phyloP scores from a whole-genome alignment of 2,797 vertebrate species.

The Carapus acus region DNA sequence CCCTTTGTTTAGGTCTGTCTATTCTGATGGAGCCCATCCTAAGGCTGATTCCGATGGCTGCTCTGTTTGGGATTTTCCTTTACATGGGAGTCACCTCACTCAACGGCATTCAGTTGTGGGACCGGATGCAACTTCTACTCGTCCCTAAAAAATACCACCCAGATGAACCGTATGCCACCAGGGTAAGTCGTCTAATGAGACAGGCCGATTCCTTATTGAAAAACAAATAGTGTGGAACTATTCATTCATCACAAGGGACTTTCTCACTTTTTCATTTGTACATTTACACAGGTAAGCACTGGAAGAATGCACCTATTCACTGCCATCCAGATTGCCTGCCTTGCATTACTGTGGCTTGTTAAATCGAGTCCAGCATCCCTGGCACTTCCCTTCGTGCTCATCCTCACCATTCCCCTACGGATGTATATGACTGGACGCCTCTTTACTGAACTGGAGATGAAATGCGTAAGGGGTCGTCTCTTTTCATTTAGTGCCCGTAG shows the following conservation, averaged over 20 bases:
- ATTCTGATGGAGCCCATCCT: constrained; percentile 93
- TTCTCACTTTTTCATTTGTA: constrained; percentile 16
- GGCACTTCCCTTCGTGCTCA: constrained; percentile 89
- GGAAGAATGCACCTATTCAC: constrained; percentile 95
- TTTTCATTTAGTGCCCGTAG: neutral
- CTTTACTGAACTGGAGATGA: constrained; percentile 84
- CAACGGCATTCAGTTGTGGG: constrained; percentile 91
- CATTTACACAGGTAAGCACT: constrained; percentile 83
- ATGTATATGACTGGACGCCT: constrained; percentile 79
- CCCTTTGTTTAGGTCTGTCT: constrained; percentile 77
- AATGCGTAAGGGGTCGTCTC: constrained; percentile 77
- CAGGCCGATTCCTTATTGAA: neutral
- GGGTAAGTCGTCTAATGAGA: constrained; percentile 63
- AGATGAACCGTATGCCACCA: constrained; percentile 76
- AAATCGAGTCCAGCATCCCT: constrained; percentile 81
- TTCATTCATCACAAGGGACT: too few species aligned
- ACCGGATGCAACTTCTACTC: constrained; percentile 85
- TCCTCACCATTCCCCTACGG: constrained; percentile 92
- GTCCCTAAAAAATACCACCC: constrained; percentile 94
- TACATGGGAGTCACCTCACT: constrained; percentile 98
- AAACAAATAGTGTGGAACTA: neutral
- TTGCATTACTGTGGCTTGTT: constrained; percentile 80
- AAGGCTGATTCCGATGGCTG: constrained; percentile 84
- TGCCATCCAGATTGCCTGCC: constrained; percentile 77
- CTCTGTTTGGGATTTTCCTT: constrained; percentile 94